Conservation (phyloP, 2,113 vertebrate species). For the Papio anubis region DNA sequence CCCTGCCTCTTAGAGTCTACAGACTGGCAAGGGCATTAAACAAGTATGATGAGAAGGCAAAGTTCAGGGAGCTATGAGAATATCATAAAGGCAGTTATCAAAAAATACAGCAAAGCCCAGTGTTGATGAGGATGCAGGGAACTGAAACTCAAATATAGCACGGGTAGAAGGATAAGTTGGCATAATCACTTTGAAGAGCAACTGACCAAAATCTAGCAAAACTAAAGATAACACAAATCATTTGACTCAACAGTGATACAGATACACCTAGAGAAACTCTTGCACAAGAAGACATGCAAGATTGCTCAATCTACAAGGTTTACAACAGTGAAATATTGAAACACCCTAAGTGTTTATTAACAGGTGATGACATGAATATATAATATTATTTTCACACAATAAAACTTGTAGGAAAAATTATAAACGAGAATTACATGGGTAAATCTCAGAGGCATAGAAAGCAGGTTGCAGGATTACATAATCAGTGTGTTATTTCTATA, state of each 20-base stretch:
- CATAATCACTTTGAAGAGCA: background rate
- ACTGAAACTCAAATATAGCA: background rate
- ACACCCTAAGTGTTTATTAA: background rate
- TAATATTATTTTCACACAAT: background rate
- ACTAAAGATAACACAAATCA: background rate
- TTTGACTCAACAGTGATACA: background rate
- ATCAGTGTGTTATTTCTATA: background rate
- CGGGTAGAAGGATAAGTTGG: background rate
- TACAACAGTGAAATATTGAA: background rate
- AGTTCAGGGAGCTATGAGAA: background rate
- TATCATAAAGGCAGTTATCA: background rate
- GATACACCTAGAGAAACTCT: background rate
- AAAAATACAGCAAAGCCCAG: background rate
- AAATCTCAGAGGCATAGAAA: slow-evolving; percentile 36
- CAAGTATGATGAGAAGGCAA: background rate
- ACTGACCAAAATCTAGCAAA: background rate
- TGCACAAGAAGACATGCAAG: background rate
- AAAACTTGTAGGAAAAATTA: slow-evolving; percentile 10
- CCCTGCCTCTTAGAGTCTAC: background rate
- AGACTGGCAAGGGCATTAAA: background rate
- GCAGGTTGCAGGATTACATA: background rate
- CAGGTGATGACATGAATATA: background rate
- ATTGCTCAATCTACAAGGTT: background rate
- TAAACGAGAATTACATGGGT: background rate
- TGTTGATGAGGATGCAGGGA: background rate